A percentile compares a stretch with the other conserved stretches of the same genome.
Evolutionary conservation across 2,113 vertebrate species (phyloP).

Genomic region (Misgurnus mizolepis): DNA sequence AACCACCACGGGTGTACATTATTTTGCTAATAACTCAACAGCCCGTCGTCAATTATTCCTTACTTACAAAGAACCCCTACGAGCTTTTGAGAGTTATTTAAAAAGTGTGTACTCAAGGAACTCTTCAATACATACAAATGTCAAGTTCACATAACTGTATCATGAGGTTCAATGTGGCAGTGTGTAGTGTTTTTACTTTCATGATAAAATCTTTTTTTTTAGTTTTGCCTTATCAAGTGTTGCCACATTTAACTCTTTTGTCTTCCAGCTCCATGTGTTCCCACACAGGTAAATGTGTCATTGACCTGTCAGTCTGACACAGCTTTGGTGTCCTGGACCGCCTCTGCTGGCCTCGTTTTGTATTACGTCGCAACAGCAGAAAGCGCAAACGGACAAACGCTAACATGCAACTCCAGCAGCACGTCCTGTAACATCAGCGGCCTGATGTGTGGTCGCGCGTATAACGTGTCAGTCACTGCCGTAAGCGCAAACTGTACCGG

Average conservation of each 20-base stretch:
- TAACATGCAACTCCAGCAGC: conserved; percentile 46
- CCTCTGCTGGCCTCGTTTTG: conserved; percentile 19
- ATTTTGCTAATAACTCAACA: too few relatives aligned
- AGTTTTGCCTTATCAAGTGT: too few relatives aligned
- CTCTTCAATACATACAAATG: too few relatives aligned
- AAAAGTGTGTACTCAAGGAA: too few relatives aligned
- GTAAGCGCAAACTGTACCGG: conserved; percentile 42
- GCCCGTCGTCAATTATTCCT: too few relatives aligned
- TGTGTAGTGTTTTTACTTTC: too few relatives aligned
- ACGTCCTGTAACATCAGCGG: conserved; percentile 52
- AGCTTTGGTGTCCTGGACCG: conserved; percentile 46
- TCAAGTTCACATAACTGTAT: too few relatives aligned
- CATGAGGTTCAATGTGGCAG: too few relatives aligned
- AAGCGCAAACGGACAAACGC: conserved; percentile 18
- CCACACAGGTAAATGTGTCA: conserved; percentile 42
- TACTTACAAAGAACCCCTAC: too few relatives aligned
- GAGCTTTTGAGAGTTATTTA: too few relatives aligned
- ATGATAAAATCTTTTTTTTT: too few relatives aligned
- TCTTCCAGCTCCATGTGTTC: conserved; percentile 52
- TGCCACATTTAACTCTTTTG: conserved; percentile 15
- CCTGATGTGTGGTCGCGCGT: conserved; percentile 54
- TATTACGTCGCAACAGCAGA: conserved; percentile 40
- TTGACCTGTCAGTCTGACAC: conserved; percentile 48
- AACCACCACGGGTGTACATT: too few relatives aligned
- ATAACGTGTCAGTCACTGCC: conserved; percentile 53